Evolutionary conservation across 2,888 invertebrate genomes (phyloP), one percentile per base, ranked within the genome.

Genomic region (Drosophila fungiperda): DNA sequence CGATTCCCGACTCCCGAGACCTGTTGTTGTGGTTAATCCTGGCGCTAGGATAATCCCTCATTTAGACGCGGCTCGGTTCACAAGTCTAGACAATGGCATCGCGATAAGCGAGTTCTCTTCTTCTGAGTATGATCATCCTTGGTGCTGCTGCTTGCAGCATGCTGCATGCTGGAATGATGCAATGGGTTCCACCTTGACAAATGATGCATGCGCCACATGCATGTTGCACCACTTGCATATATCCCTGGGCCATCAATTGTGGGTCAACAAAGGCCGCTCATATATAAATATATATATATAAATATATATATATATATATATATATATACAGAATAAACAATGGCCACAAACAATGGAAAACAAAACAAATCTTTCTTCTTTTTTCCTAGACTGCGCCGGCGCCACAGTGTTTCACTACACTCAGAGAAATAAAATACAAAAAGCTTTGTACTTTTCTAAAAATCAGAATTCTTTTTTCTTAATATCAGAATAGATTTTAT

Each of bases 41-140:
- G 87, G 87, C 87, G 87, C 87, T 87, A 81, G 89, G 89, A 89
- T 89, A 84, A 89, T 89, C 89, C 79, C 50, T 79, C 76, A 86
- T 89, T 89, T 87, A 84, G 87, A 78, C 87, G 54, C 50, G 60
- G 80, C 80, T 88, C 88, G 88, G 87, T 89, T 45, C 81, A 89
- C 87, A 88, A 87, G 89, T 89, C 89, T 89, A 85, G 85, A 87
- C 85, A 85, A 85, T 81, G 83, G 82, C 76, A 87, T 87, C 82
- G 68, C 73, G 83, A 81, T 83, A 80, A 65, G 53, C 57, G 55
- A 53, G 35, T 71, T 57, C 50, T 50, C 53, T 62, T 61, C 74
- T 73, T 71, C 77, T 36, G 68, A 58, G 76, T 71, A 73, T 59
- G 60, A 64, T 59, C 69, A 26, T 11, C 6, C 9, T 50, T 8